Conservation (phyloP, 2,797 vertebrate species). For the Buceros bicornis region DNA sequence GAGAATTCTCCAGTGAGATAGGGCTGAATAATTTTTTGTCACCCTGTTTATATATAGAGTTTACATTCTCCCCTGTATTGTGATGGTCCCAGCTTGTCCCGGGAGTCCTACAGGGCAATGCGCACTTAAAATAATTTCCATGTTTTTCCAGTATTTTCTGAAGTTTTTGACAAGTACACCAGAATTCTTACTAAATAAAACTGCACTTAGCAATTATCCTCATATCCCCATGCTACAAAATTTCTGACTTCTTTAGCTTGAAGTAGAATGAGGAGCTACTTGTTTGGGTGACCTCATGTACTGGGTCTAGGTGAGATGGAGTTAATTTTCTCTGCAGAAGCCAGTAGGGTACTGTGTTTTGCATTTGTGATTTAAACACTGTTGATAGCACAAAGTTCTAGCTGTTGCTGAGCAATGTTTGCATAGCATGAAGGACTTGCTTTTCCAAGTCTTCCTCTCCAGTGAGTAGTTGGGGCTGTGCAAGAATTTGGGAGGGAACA, state of each 20-base stretch:
- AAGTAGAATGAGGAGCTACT: not conserved
- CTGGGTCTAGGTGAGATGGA: not conserved
- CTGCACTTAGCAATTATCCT: not conserved
- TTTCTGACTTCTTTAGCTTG: not conserved
- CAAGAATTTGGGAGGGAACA: not conserved
- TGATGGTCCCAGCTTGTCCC: not conserved
- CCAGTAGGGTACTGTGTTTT: not conserved
- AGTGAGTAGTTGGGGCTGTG: accelerated
- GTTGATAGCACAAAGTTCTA: accelerated
- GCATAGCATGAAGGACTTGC: not conserved
- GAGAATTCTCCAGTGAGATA: not conserved
- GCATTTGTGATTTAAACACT: not conserved
- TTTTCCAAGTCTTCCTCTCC: not conserved
- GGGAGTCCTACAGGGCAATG: not conserved
- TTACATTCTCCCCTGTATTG: not conserved
- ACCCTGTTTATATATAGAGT: not conserved
- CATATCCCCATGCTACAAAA: not conserved
- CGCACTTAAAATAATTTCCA: not conserved
- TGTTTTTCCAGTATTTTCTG: not conserved
- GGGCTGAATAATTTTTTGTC: not conserved
- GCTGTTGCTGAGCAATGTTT: not conserved
- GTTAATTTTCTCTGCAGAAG: not conserved
- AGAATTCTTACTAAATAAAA: not conserved
- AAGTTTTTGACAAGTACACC: not conserved
- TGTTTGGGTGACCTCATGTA: not conserved